These are phyloP conservation scores for Brachylomia viminalis DNA, from an alignment of 2,888 invertebrate genomes.

Conservation along the genomic window DNA sequence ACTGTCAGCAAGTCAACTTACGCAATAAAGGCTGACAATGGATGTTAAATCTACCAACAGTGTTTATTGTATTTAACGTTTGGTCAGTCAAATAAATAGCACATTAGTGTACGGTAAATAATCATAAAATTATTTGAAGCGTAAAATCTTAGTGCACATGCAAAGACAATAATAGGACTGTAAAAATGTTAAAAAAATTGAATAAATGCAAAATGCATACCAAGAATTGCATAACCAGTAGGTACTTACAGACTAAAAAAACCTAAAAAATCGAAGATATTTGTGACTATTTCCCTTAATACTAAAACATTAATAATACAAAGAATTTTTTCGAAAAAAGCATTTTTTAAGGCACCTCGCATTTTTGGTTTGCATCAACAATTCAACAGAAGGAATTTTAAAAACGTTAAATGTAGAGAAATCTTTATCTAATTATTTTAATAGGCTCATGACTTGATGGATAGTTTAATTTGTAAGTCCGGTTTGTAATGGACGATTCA, in stretches of 20 bases:
- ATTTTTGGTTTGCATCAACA: conserved; percentile 82
- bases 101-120: not conserved
- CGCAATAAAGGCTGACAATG: too few relatives aligned
- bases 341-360: conserved; percentile 85
- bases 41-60: not conserved
- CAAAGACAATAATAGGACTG: conserved; percentile 61
- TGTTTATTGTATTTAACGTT: not conserved
- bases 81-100: not conserved
- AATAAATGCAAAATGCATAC: conserved; percentile 70
- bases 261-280: conserved; percentile 66
- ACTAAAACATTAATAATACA: conserved; percentile 63
- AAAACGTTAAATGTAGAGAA: conserved; percentile 63
- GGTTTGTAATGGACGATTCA: conserved; percentile 39
- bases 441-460: conserved; percentile 50
- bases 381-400: conserved; percentile 62
- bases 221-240: conserved; percentile 62
- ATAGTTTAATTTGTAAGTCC: conserved; percentile 40
- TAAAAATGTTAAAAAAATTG: conserved; percentile 60
- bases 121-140: conserved; percentile 44
- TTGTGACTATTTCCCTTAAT: conserved; percentile 83
- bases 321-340: conserved; percentile 68
- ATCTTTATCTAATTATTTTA: conserved; percentile 62
- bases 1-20: not conserved
- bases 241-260: conserved; percentile 67
- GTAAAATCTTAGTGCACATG: conserved; percentile 37